Evolutionary conservation across 2,888 invertebrate species (phyloP).

Genomic region (Mallateleia sp.): DNA sequence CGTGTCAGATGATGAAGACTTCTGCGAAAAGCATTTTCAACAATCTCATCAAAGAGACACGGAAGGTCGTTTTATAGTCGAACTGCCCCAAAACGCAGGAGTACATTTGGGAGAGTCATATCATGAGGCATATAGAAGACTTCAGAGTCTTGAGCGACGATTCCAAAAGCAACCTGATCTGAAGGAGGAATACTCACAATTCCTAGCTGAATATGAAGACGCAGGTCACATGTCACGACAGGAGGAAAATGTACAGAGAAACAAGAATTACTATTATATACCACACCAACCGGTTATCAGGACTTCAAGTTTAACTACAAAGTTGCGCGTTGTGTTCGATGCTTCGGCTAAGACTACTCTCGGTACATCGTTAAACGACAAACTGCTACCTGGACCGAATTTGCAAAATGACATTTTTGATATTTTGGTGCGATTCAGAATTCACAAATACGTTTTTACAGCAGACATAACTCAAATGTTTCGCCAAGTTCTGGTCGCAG

Average conservation of each 20-base stretch:
- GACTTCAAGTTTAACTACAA: constrained; percentile 5
- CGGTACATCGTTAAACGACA: constrained; percentile 43
- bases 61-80: constrained; percentile 55
- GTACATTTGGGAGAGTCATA: constrained; percentile 59
- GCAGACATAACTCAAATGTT: constrained; percentile 15
- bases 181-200: no score
- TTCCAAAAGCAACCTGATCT: no score
- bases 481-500: not conserved
- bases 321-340: constrained; percentile 38
- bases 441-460: constrained; percentile 16
- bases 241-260: not conserved
- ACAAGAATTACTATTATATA: constrained; percentile 17
- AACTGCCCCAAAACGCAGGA: constrained; percentile 36
- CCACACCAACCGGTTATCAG: constrained; percentile 49
- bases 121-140: constrained; percentile 39
- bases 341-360: constrained; percentile 16
- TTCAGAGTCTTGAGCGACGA: constrained; percentile 48
- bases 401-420: constrained; percentile 16
- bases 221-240: constrained; percentile 58
- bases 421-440: not conserved
- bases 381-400: constrained; percentile 26
- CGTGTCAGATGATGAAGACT: no score
- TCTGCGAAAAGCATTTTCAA: constrained; percentile 1
- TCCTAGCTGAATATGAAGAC: no score
- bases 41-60: not conserved